phyloP scores from a whole-genome alignment of 30 jellyfish, hydroid and myxozoan species.

The Turritopsis dohrnii region DNA sequence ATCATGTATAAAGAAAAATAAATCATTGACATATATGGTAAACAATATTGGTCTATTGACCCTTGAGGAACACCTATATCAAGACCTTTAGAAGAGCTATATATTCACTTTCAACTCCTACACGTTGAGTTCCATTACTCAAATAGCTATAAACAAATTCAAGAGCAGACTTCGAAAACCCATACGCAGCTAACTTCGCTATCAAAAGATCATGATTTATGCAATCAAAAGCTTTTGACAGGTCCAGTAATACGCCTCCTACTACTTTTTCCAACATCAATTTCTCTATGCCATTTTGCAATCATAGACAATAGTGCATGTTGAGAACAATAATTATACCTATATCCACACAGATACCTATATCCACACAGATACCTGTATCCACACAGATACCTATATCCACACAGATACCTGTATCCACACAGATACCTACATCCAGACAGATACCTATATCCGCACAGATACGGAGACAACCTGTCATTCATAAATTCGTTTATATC shows the following conservation, averaged over 20 bases:
- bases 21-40: neutral
- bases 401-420: too few species aligned
- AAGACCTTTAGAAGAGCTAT: slow-evolving; percentile 9
- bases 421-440: too few species aligned
- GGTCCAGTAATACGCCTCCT: slow-evolving; percentile 5
- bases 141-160: slow-evolving; percentile 1
- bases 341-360: too few species aligned
- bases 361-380: too few species aligned
- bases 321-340: neutral
- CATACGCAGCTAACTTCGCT: slow-evolving; percentile 11
- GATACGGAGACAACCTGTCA: slow-evolving; percentile 11
- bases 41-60: slow-evolving; percentile 6
- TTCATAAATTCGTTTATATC: slow-evolving; percentile 2
- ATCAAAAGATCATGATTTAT: neutral
- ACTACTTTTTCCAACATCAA: neutral
- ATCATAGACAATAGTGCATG: slow-evolving; percentile 9
- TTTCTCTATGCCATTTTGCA: slow-evolving; percentile 3
- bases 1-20: neutral
- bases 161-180: slow-evolving; percentile 8
- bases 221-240: slow-evolving; percentile 9
- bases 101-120: slow-evolving; percentile 10
- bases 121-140: slow-evolving; percentile 11
- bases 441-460: slow-evolving; percentile 7
- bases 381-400: too few species aligned
- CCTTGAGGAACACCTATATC: slow-evolving; percentile 1